phyloP scores from a whole-genome alignment of 35 echinoderm and acorn worm genomes.

The Anneissia japonica region DNA sequence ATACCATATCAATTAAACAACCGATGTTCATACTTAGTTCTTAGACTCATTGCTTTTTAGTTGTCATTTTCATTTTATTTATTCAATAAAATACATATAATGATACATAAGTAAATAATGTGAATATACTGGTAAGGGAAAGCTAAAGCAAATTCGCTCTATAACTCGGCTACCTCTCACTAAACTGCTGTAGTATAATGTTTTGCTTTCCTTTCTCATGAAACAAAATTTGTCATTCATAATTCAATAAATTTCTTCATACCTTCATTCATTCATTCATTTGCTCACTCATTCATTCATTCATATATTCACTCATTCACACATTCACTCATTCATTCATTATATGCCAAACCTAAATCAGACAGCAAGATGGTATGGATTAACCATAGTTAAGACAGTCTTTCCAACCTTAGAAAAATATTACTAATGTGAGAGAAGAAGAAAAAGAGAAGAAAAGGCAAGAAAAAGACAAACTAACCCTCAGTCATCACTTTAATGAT shows the following conservation, averaged over 20 bases:
- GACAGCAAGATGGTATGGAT: too few relatives aligned
- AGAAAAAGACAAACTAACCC: too few relatives aligned
- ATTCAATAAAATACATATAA: neutral
- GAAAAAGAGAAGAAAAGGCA: too few relatives aligned
- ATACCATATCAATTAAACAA: too few relatives aligned
- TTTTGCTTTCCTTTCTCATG: neutral
- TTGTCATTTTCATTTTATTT: neutral
- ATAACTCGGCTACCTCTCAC: neutral
- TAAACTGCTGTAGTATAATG: neutral
- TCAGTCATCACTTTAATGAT: too few relatives aligned
- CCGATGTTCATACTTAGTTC: too few relatives aligned
- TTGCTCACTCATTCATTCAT: constrained; percentile 8
- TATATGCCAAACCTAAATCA: too few relatives aligned
- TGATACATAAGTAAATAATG: neutral
- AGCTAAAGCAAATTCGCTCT: neutral
- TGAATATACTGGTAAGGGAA: neutral
- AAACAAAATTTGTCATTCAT: neutral
- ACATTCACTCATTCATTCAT: too few relatives aligned
- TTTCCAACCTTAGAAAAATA: too few relatives aligned
- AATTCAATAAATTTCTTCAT: neutral
- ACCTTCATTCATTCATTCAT: neutral
- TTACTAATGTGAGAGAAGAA: too few relatives aligned
- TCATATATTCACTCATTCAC: constrained; percentile 73
- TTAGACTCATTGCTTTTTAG: neutral
- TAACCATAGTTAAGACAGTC: too few relatives aligned